Evolutionary conservation across 2,113 vertebrate species (phyloP).

Genomic region (Galbula dea): DNA sequence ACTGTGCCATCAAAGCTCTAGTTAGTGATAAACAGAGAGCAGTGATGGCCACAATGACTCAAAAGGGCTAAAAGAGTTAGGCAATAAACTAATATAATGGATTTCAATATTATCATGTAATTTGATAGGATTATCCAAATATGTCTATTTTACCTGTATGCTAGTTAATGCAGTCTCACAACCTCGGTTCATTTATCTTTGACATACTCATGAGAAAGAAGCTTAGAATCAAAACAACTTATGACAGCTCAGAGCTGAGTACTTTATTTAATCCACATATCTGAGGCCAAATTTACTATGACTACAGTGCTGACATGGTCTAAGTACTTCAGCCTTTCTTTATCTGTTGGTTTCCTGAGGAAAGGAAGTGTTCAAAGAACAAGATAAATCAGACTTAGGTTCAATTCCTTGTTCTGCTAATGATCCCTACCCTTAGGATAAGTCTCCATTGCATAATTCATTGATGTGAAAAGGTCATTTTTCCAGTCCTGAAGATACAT

Average conservation of each 20-base stretch:
- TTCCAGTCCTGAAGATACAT: not conserved
- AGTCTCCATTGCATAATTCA: not conserved
- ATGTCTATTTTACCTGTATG: not conserved
- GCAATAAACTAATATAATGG: not conserved
- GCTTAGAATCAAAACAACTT: not conserved
- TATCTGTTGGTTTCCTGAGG: not conserved
- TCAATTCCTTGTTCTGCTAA: not conserved
- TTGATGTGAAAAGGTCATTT: not conserved
- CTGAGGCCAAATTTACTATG: not conserved
- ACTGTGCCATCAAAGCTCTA: not conserved
- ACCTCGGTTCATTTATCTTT: not conserved
- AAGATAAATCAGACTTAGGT: not conserved
- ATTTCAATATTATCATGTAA: not conserved
- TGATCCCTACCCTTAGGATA: not conserved
- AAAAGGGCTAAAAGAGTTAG: not conserved
- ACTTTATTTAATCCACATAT: not conserved
- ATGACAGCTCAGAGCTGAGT: not conserved
- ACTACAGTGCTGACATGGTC: rapidly evolving
- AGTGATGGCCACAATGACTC: not conserved
- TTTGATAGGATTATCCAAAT: not conserved
- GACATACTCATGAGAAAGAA: not conserved
- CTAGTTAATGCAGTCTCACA: not conserved
- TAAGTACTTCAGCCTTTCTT: not conserved
- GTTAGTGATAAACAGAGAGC: not conserved
- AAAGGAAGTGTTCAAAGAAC: not conserved